Conservation (phyloP, 2,888 invertebrate species). For the Oxystoma pomonae region DNA sequence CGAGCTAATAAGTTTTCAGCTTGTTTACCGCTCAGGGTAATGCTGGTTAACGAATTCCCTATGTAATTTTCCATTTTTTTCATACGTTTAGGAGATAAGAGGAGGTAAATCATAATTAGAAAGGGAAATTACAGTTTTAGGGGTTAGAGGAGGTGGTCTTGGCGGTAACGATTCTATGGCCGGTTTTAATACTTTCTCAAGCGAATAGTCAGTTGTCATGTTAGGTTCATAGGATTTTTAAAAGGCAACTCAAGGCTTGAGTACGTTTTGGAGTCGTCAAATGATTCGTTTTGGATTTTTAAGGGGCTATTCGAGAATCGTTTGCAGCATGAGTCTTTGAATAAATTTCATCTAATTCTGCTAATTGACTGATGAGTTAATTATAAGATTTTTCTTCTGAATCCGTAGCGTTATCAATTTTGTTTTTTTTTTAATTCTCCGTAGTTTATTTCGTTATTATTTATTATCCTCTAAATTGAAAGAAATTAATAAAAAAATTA, state of each 20-base stretch:
- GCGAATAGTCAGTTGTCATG: conserved; percentile 2
- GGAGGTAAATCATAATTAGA: conserved; percentile 61
- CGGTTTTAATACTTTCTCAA: not conserved
- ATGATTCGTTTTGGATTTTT: conserved; percentile 49
- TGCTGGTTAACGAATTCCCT: conserved; percentile 35
- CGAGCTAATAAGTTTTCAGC: conserved; percentile 30
- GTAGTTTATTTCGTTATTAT: conserved; percentile 44
- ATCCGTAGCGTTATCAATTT: no score
- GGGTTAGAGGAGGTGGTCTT: conserved; percentile 8
- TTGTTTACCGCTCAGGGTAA: conserved; percentile 29
- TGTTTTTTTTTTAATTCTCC: conserved; percentile 24
- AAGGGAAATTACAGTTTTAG: conserved; percentile 47
- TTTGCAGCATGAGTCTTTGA: conserved; percentile 60
- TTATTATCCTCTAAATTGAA: no score
- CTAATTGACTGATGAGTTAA: conserved; percentile 71
- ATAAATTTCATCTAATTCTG: conserved; percentile 78
- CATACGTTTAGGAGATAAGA: conserved; percentile 71
- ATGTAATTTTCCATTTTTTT: conserved; percentile 53
- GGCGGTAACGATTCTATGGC: conserved; percentile 2
- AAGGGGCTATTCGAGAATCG: conserved; percentile 36
- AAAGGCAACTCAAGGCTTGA: conserved; percentile 82
- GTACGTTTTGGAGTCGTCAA: conserved; percentile 76
- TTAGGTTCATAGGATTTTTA: conserved; percentile 65
- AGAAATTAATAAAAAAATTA: no score
- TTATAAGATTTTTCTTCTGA: conserved; percentile 60